phyloP scores from a whole-genome alignment of 2,888 invertebrate species.

The Apamea sordens region DNA sequence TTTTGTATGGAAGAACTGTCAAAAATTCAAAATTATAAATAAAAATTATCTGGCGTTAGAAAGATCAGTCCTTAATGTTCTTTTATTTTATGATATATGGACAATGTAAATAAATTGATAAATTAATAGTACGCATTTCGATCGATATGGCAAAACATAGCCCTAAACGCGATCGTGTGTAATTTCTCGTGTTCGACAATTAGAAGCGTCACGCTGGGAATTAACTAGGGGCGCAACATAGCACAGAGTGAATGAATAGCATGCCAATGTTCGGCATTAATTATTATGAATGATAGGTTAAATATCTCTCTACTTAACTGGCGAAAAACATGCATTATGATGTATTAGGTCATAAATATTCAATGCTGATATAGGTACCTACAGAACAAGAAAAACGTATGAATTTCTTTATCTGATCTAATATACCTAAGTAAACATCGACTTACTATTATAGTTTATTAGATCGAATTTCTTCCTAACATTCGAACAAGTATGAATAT shows the following conservation, averaged over 20 bases:
- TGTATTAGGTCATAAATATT: conserved; percentile 25
- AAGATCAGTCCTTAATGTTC: too few species aligned
- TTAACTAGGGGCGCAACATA: conserved; percentile 8
- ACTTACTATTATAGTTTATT: conserved; percentile 14
- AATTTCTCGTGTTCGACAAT: conserved; percentile 7
- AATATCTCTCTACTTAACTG: conserved; percentile 7
- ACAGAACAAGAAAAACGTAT: background rate
- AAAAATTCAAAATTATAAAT: too few species aligned
- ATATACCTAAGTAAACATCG: background rate
- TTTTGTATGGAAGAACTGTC: too few species aligned
- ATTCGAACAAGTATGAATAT: conserved; percentile 33
- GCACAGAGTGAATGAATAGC: conserved; percentile 22
- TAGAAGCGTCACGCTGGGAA: conserved; percentile 9
- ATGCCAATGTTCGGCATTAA: conserved; percentile 29
- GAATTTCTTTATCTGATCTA: background rate
- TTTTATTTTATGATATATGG: background rate
- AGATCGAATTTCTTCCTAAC: conserved; percentile 19
- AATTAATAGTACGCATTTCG: background rate
- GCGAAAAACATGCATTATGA: conserved; percentile 21
- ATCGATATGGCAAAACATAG: background rate
- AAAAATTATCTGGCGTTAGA: too few species aligned
- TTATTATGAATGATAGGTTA: conserved; percentile 30
- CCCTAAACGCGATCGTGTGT: background rate
- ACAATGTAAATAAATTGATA: background rate
- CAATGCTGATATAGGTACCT: background rate